A percentile compares a stretch with the other conserved stretches of the same genome.
These are phyloP conservation scores for Automeris io DNA, from an alignment of 2,888 invertebrate genomes.

Conservation along the genomic window DNA sequence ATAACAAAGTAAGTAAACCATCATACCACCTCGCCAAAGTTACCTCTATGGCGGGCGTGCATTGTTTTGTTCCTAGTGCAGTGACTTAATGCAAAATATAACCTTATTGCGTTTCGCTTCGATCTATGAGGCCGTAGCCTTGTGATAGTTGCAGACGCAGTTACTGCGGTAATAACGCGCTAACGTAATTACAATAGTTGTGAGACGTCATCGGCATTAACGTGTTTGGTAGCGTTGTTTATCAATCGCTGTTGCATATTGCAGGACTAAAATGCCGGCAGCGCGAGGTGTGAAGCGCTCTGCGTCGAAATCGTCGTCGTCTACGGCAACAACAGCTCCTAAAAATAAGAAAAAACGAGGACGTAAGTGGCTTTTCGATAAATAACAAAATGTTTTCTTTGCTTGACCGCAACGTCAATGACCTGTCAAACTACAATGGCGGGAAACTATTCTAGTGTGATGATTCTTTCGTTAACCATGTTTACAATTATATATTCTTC, in stretches of 20 bases:
- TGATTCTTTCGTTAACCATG: constrained; percentile 23
- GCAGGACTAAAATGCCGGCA: constrained; percentile 71
- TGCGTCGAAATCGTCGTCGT: constrained; percentile 59
- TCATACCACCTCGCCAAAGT: constrained; percentile 22
- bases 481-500: constrained; percentile 23
- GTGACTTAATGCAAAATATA: constrained; percentile 72
- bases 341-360: constrained; percentile 74
- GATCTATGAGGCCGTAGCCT: constrained; percentile 63
- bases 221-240: constrained; percentile 36
- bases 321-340: constrained; percentile 48
- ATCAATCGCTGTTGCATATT: constrained; percentile 68
- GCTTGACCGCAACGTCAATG: constrained; percentile 68
- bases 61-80: constrained; percentile 65
- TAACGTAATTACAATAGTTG: constrained; percentile 60
- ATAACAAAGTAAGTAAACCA: constrained; percentile 58
- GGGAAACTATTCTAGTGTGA: constrained; percentile 49
- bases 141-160: constrained; percentile 58
- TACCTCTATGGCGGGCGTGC: constrained; percentile 41
- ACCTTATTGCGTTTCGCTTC: constrained; percentile 67
- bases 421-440: constrained; percentile 73
- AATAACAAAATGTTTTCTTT: constrained; percentile 67
- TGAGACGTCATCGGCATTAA: constrained; percentile 55
- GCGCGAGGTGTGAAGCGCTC: constrained; percentile 70
- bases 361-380: constrained; percentile 39
- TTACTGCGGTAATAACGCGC: constrained; percentile 44